Evolutionary conservation across 1,140 invertebrate genomes (phyloP).

Genomic region (Hylyphantes graminicola): DNA sequence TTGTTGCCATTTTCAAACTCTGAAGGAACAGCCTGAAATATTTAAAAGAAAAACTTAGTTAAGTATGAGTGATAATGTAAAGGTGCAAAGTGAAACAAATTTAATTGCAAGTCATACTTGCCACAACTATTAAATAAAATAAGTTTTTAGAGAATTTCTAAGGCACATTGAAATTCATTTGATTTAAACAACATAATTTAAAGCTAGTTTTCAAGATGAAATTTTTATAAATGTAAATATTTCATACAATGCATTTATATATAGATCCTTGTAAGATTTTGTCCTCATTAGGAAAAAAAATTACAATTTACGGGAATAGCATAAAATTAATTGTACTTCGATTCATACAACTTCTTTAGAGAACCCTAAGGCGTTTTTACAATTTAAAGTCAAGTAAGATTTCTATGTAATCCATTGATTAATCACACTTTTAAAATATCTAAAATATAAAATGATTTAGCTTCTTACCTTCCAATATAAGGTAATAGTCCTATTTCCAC

Average conservation of each 20-base stretch:
- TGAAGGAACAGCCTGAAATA: conserved; percentile 34
- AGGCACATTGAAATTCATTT: background rate
- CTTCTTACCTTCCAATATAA: conserved; percentile 53
- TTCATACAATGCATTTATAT: too few relatives aligned
- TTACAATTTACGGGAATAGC: too few relatives aligned
- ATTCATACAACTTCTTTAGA: too few relatives aligned
- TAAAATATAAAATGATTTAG: background rate
- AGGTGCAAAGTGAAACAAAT: background rate
- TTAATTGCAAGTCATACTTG: background rate
- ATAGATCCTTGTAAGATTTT: too few relatives aligned
- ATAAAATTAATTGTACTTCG: too few relatives aligned
- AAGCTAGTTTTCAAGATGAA: too few relatives aligned
- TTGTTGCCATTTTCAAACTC: conserved; percentile 38
- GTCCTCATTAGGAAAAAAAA: too few relatives aligned
- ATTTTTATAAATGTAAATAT: background rate
- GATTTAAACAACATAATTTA: background rate
- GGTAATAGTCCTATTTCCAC: conserved; percentile 17
- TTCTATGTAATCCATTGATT: too few relatives aligned
- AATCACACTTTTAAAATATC: background rate
- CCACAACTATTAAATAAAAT: background rate
- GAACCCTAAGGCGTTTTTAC: too few relatives aligned
- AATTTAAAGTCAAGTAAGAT: too few relatives aligned
- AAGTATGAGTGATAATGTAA: background rate
- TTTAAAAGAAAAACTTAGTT: background rate
- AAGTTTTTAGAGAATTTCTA: background rate